Conservation (phyloP, 2,797 vertebrate genomes). For the Hipposideros larvatus region DNA sequence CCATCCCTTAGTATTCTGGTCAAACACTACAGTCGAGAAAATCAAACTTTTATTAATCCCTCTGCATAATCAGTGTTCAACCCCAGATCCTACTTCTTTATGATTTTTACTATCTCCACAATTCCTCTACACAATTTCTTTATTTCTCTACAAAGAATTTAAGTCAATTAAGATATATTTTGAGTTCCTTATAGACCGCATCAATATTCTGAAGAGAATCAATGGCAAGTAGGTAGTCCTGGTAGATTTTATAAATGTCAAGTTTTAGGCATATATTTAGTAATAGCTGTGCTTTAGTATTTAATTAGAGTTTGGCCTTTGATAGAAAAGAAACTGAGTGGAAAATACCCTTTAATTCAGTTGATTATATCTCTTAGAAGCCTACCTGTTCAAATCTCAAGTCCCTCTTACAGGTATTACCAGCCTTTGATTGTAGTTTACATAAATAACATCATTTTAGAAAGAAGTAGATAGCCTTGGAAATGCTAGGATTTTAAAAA, state of each 20-base stretch:
- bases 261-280: neutral
- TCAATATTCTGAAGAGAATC: neutral
- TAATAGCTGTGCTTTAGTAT: neutral
- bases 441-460: constrained; percentile 9
- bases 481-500: constrained; percentile 17
- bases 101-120: neutral
- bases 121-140: neutral
- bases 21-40: neutral
- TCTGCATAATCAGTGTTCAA: neutral
- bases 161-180: neutral
- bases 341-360: neutral
- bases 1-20: neutral
- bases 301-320: neutral
- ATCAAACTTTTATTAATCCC: neutral
- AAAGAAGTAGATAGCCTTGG: neutral
- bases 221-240: neutral
- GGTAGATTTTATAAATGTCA: neutral
- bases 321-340: neutral
- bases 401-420: neutral
- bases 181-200: neutral
- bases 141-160: neutral
- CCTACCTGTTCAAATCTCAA: neutral
- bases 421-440: neutral
- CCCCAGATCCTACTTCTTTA: neutral
- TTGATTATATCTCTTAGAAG: neutral